Percentiles rank a stretch among this genome's conserved stretches.
Evolutionary conservation across 1,140 invertebrate species (phyloP).

Genomic region (Fopius arisanus): DNA sequence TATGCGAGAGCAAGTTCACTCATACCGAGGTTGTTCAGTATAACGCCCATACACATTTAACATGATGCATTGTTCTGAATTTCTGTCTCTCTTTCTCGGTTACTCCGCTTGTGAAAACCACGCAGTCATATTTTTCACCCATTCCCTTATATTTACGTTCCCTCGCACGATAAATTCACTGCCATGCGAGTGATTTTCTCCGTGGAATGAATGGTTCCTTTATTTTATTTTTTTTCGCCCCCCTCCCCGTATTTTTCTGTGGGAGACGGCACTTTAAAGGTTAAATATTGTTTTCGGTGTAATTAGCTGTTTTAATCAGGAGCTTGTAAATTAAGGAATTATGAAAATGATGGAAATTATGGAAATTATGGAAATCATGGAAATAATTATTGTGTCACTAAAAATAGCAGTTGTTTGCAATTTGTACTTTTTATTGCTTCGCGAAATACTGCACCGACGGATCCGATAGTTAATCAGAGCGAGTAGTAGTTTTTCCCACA

Average conservation of each 20-base stretch:
- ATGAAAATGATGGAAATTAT: too few relatives aligned
- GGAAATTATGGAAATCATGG: too few relatives aligned
- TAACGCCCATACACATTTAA: conserved; percentile 5
- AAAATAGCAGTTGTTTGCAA: too few relatives aligned
- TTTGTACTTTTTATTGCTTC: too few relatives aligned
- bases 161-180: conserved; percentile 23
- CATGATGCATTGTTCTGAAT: conserved; percentile 20
- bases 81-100: not conserved
- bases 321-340: too few relatives aligned
- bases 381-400: too few relatives aligned
- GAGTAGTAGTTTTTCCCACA: not conserved
- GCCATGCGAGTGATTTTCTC: conserved; percentile 25
- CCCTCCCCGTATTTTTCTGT: too few relatives aligned
- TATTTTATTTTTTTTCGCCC: not conserved
- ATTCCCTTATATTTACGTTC: conserved; percentile 27
- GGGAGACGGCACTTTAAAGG: too few relatives aligned
- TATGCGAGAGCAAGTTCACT: not conserved
- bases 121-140: conserved; percentile 25
- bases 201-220: conserved; percentile 7
- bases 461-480: not conserved
- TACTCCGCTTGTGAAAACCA: conserved; percentile 14
- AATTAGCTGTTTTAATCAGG: too few relatives aligned
- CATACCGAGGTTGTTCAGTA: not conserved
- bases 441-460: not conserved
- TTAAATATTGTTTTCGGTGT: too few relatives aligned